Conservation (phyloP, 2,797 vertebrate species). For the Pipistrellus pipistrellus region DNA sequence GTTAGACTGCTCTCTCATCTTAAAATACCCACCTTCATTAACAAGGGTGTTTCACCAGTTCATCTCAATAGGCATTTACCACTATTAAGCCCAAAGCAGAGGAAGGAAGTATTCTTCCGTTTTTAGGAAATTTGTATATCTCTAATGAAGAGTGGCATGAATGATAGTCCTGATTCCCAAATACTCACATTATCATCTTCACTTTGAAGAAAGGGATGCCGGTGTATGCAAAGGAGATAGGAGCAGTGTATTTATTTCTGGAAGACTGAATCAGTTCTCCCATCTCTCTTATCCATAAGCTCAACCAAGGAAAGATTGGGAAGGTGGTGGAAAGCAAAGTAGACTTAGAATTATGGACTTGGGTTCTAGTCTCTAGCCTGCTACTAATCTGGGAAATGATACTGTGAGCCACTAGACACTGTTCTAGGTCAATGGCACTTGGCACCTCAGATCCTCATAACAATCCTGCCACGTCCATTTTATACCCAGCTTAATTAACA, state of each 20-base stretch:
- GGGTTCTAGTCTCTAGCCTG: background rate
- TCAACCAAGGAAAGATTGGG: background rate
- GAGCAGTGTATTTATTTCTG: too few species aligned
- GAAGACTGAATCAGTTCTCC: background rate
- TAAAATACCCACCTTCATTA: background rate
- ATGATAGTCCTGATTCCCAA: background rate
- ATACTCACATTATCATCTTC: background rate
- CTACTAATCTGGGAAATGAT: background rate
- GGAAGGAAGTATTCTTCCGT: background rate
- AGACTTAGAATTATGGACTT: background rate
- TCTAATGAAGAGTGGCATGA: background rate
- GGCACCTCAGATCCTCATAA: background rate
- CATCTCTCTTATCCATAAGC: background rate
- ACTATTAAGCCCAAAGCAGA: background rate
- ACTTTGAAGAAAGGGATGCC: background rate
- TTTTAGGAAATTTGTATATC: background rate
- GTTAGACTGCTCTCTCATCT: background rate
- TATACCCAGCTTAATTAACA: background rate
- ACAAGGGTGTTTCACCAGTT: background rate
- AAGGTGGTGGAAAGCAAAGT: background rate
- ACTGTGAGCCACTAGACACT: background rate
- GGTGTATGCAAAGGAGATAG: background rate
- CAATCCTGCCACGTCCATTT: background rate
- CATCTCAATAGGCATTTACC: background rate
- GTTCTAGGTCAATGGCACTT: background rate